A percentile compares a stretch with the other conserved stretches of the same genome.
These are phyloP conservation scores for Hetaerina americana DNA, from an alignment of 1,140 invertebrate species.

Conservation along the genomic window DNA sequence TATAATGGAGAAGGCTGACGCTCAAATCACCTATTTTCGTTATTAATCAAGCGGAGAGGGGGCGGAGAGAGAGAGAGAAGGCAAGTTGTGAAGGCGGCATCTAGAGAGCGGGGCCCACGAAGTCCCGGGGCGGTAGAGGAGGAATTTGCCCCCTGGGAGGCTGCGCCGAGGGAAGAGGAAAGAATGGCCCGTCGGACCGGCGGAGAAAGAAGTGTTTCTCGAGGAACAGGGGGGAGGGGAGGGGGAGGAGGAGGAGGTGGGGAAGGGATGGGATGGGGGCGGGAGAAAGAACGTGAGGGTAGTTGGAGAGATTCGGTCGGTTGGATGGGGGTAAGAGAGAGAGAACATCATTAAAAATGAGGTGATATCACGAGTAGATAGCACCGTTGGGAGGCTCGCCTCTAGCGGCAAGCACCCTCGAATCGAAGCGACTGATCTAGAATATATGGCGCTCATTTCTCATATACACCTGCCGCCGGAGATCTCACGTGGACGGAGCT, in stretches of 20 bases:
- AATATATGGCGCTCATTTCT: background rate
- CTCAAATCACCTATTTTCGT: background rate
- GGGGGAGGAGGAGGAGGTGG: no score
- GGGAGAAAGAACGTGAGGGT: no score
- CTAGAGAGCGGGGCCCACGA: no score
- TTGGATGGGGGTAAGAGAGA: no score
- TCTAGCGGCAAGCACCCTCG: background rate
- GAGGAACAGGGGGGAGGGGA: no score
- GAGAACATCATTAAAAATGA: background rate
- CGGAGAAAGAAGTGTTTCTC: no score
- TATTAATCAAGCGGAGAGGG: background rate
- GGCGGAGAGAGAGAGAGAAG: background rate
- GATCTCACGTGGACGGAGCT: no score
- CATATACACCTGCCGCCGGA: background rate
- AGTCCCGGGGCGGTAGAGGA: background rate
- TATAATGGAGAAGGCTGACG: background rate
- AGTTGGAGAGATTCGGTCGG: background rate
- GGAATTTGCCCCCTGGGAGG: background rate
- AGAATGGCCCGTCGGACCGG: no score
- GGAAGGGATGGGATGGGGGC: background rate
- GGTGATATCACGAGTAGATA: background rate
- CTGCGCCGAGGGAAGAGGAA: no score
- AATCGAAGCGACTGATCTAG: no score
- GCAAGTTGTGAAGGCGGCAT: background rate
- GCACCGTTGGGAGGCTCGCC: background rate